Conservation (phyloP, 2,888 invertebrate genomes). For the Agonum fuliginosum region DNA sequence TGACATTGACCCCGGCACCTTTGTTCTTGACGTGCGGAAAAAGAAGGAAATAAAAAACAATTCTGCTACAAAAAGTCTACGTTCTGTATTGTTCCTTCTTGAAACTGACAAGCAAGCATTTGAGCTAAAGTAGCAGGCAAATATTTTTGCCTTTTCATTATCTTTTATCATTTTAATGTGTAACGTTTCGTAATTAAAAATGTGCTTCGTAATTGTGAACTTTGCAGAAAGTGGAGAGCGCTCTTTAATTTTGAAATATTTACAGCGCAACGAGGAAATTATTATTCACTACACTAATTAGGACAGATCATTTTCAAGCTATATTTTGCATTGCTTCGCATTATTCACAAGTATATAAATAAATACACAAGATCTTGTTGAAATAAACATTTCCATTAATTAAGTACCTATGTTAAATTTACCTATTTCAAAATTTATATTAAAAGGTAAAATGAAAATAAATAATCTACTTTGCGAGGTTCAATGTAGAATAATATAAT, state of each 20-base stretch:
- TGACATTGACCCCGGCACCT: conserved; percentile 40
- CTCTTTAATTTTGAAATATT: conserved; percentile 24
- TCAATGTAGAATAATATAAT: too few relatives aligned
- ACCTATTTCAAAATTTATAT: too few relatives aligned
- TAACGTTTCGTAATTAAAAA: conserved; percentile 40
- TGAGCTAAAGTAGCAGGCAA: conserved; percentile 22
- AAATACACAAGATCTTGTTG: too few relatives aligned
- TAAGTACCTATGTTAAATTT: too few relatives aligned
- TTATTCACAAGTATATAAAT: too few relatives aligned
- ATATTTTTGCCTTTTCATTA: conserved; percentile 41
- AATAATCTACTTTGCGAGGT: too few relatives aligned
- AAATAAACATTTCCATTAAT: too few relatives aligned
- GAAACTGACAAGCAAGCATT: conserved; percentile 24
- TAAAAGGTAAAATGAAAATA: too few relatives aligned
- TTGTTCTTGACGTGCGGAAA: conserved; percentile 18
- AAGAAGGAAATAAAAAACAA: conserved; percentile 34
- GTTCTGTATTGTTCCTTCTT: conserved; percentile 31
- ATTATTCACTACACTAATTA: neutral
- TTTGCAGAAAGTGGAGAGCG: neutral
- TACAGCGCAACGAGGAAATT: conserved; percentile 3
- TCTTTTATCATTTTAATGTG: conserved; percentile 41
- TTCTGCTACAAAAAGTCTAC: conserved; percentile 39
- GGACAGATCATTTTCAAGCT: neutral
- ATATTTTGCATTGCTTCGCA: too few relatives aligned
- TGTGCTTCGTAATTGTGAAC: conserved; percentile 32